phyloP scores from a whole-genome alignment of 2,113 vertebrate species.

The Alosa alosa region DNA sequence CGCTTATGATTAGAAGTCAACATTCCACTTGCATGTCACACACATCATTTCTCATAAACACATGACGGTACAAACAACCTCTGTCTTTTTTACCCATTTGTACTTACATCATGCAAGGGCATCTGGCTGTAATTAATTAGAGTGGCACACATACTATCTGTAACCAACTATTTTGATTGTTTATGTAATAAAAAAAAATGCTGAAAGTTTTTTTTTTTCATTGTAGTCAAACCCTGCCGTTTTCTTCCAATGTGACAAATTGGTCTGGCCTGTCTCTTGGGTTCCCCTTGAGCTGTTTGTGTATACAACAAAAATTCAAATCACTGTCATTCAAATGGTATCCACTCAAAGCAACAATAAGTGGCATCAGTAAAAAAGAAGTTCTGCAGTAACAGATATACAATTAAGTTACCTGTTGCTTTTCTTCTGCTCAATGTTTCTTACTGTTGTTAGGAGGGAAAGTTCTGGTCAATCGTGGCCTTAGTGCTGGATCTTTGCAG shows the following conservation, averaged over 20 bases:
- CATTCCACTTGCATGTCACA: constrained; percentile 1
- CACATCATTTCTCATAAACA: neutral
- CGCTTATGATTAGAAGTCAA: neutral
- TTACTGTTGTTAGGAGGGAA: neutral
- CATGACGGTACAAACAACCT: neutral
- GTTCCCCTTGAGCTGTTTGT: constrained; percentile 3
- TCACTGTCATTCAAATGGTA: neutral
- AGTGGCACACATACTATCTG: neutral
- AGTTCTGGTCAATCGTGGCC: no score
- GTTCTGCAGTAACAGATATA: neutral
- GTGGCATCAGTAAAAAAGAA: neutral
- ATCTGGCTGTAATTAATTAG: neutral
- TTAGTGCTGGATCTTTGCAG: no score
- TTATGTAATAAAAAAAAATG: neutral
- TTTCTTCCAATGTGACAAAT: neutral
- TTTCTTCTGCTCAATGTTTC: neutral
- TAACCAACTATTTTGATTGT: neutral
- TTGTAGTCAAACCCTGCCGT: neutral
- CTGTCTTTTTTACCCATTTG: neutral
- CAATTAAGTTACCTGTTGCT: neutral
- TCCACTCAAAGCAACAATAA: neutral
- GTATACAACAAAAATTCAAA: neutral
- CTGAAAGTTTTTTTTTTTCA: neutral
- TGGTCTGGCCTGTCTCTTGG: neutral
- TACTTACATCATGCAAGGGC: neutral